phyloP scores from a whole-genome alignment of 35 echinoderm and acorn worm genomes.

The Apostichopus japonicus region DNA sequence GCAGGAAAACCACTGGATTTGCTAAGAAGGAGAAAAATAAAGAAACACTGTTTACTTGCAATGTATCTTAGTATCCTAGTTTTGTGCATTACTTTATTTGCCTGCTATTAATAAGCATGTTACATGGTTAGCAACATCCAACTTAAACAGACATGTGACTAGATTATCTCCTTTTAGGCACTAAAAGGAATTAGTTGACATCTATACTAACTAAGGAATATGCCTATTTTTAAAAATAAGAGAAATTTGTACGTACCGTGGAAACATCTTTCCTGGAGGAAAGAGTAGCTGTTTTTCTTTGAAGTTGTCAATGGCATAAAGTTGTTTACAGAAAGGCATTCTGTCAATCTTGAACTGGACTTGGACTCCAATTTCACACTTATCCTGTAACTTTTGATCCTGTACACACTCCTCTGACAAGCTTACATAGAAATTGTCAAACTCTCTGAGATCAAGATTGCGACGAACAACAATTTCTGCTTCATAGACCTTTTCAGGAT shows the following conservation, averaged over 20 bases:
- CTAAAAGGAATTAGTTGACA: too few species aligned
- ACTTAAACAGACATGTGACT: too few species aligned
- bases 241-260: not conserved
- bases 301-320: constrained; percentile 26
- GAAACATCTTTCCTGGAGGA: constrained; percentile 30
- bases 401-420: constrained; percentile 1
- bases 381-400: not conserved
- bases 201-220: too few species aligned
- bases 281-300: constrained; percentile 16
- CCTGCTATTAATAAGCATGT: too few species aligned
- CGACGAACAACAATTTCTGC: not conserved
- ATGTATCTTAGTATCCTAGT: too few species aligned
- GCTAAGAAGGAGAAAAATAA: too few species aligned
- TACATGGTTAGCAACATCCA: too few species aligned
- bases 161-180: too few species aligned
- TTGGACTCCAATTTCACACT: not conserved
- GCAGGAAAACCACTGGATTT: too few species aligned
- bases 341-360: constrained; percentile 26
- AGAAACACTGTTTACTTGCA: too few species aligned
- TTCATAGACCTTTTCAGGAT: not conserved
- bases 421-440: not conserved
- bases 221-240: too few species aligned
- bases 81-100: too few species aligned
- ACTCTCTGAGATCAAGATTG: constrained; percentile 10
- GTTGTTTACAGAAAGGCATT: constrained; percentile 14